Percentiles rank a stretch among this genome's conserved stretches.
Evolutionary conservation across 2,113 vertebrate species (phyloP).

Genomic region (Cephalopterus ornatus): DNA sequence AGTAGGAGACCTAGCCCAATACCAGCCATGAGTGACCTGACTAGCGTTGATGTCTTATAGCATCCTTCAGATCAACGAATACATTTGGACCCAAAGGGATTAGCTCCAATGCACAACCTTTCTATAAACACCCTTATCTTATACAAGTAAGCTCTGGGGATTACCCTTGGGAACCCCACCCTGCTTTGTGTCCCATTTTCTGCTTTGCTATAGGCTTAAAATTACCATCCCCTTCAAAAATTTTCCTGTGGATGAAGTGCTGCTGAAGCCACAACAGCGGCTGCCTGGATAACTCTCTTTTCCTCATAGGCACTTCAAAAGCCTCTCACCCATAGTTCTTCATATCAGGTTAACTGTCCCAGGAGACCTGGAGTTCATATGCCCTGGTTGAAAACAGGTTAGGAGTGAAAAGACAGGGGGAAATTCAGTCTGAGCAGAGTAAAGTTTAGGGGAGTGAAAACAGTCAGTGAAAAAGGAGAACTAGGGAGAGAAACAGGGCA

Average conservation of each 20-base stretch:
- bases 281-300: not conserved
- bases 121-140: not conserved
- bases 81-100: not conserved
- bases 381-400: not conserved
- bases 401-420: not conserved
- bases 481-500: not conserved
- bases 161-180: not conserved
- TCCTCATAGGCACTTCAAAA: not conserved
- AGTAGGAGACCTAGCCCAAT: not conserved
- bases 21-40: not conserved
- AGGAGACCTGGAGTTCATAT: not conserved
- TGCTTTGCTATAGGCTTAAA: not conserved
- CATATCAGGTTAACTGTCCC: not conserved
- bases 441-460: not conserved
- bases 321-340: not conserved
- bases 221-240: not conserved
- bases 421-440: not conserved
- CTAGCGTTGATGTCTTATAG: fast-evolving
- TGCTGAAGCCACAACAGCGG: not conserved
- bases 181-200: not conserved
- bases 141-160: not conserved
- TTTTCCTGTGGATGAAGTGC: not conserved
- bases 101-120: not conserved
- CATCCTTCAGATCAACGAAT: not conserved
- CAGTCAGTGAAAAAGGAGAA: not conserved